Conservation (phyloP, 2,113 vertebrate species). For the Notothenia rossii region DNA sequence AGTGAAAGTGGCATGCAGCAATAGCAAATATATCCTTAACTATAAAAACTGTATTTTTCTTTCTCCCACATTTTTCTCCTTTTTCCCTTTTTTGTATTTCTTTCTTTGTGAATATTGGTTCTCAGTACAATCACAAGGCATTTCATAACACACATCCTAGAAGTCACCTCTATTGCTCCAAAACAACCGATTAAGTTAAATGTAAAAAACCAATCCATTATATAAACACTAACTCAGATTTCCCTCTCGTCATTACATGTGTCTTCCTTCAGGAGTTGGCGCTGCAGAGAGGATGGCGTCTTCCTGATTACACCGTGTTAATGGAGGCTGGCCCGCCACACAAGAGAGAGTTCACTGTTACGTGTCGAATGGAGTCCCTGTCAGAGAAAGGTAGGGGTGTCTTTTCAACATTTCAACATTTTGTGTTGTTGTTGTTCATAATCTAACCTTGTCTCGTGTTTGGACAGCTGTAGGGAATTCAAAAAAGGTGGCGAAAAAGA, state of each 20-base stretch:
- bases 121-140: no score
- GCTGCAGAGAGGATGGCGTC: slow-evolving; percentile 89
- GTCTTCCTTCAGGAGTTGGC: slow-evolving; percentile 85
- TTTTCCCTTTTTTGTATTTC: no score
- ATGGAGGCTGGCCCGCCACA: slow-evolving; percentile 88
- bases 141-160: no score
- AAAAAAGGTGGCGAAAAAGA: slow-evolving; percentile 88
- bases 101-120: no score
- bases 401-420: not conserved
- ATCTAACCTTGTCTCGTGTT: not conserved
- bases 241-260: not conserved
- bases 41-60: no score
- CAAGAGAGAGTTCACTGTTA: slow-evolving; percentile 89
- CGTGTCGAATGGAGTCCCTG: slow-evolving; percentile 88
- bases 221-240: not conserved
- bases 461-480: slow-evolving; percentile 85
- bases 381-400: slow-evolving; percentile 86
- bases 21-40: not conserved
- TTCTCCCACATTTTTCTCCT: no score
- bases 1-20: not conserved
- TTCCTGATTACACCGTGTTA: slow-evolving; percentile 89
- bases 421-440: not conserved
- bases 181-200: no score
- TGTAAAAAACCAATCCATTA: no score
- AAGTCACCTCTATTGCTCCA: no score